Evolutionary conservation across 2,888 invertebrate species (phyloP).

Genomic region (Rutpela maculata): DNA sequence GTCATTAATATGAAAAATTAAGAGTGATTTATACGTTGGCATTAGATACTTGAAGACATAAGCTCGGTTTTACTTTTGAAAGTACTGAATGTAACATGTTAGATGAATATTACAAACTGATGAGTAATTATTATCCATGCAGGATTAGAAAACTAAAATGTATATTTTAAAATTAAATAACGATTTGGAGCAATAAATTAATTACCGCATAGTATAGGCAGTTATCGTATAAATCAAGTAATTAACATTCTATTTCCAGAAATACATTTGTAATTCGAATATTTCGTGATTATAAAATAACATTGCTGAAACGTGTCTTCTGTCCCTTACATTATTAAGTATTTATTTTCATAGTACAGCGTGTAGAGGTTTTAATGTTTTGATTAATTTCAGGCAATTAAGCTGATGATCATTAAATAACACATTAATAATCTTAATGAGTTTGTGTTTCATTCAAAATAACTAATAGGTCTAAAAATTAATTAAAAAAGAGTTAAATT

Average conservation of each 20-base stretch:
- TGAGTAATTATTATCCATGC: too few species aligned
- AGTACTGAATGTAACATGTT: too few species aligned
- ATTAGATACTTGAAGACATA: too few species aligned
- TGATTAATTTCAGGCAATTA: conserved; percentile 7
- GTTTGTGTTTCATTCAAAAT: not conserved
- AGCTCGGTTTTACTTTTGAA: too few species aligned
- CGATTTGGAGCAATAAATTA: not conserved
- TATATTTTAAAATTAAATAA: too few species aligned
- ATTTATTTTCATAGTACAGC: not conserved
- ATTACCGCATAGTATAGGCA: not conserved
- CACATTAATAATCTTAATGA: not conserved
- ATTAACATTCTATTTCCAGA: not conserved
- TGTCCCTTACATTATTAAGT: not conserved
- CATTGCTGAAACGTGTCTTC: not conserved
- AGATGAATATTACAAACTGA: too few species aligned
- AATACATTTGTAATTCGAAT: not conserved
- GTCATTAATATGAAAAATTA: too few species aligned
- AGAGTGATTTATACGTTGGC: too few species aligned
- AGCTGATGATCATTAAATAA: not conserved
- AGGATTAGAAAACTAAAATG: too few species aligned
- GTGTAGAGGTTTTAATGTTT: not conserved
- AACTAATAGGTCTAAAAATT: not conserved
- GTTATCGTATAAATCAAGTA: not conserved
- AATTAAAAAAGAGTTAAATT: not conserved
- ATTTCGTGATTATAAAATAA: not conserved